These are phyloP conservation scores for Prunella strophiata DNA, from an alignment of 2,797 vertebrate species.

Conservation along the genomic window DNA sequence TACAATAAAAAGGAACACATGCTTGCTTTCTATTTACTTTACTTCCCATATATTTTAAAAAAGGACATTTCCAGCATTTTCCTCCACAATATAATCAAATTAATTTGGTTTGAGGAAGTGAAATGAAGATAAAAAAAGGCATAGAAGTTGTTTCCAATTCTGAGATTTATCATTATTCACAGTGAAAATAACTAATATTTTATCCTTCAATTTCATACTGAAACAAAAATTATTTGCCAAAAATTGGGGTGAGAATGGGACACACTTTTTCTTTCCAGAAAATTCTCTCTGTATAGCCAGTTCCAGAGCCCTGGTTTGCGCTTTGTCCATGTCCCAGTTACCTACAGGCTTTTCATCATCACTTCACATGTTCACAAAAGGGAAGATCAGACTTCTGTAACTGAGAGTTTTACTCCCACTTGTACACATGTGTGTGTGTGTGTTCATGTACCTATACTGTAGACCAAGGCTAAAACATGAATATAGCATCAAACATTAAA, in stretches of 20 bases:
- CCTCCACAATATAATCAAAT: neutral
- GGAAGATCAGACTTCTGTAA: neutral
- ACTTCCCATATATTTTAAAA: neutral
- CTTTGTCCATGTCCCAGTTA: neutral
- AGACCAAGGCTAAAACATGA: neutral
- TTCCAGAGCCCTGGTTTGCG: neutral
- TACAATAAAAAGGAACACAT: neutral
- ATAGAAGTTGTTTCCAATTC: neutral
- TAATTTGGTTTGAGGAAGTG: neutral
- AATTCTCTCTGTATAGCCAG: neutral
- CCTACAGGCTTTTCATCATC: neutral
- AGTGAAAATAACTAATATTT: neutral
- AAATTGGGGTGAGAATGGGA: neutral
- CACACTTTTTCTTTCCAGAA: neutral
- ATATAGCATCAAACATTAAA: neutral
- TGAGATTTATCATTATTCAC: neutral
- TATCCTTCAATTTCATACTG: neutral
- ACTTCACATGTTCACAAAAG: neutral
- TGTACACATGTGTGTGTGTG: neutral
- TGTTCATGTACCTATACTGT: neutral
- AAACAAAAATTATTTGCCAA: neutral
- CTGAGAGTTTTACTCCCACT: neutral
- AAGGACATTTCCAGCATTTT: slow-evolving; percentile 8
- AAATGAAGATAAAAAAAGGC: neutral
- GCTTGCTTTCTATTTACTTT: slow-evolving; percentile 5